Evolutionary conservation across 2,113 vertebrate species (phyloP), one percentile per base, ranked within the genome.

Genomic region (Empidonax traillii): DNA sequence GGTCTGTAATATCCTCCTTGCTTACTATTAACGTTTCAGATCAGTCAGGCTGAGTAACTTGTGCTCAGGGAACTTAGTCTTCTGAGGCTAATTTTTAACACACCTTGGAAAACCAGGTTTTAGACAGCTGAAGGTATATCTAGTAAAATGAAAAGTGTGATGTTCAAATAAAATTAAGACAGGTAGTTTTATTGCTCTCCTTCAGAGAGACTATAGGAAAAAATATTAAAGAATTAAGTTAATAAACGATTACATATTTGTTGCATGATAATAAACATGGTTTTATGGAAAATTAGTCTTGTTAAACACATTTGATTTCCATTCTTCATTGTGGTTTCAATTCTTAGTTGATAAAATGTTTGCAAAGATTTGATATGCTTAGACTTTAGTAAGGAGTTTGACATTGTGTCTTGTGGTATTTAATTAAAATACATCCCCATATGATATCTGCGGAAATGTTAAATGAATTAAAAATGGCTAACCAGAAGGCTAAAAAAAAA

Each of bases 81-180:
- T 85, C 75, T 82, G 71, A 66, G 46, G 14, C 59, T 97, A 87
- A 90, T 94, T 91, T 94, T 90, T 91, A 95, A 55, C 94, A 91
- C 63, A 75, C 49, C 66, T 94, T 91, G 53, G 49, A 59, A 87
- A 27, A 73, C 4, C 46, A 93, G 75, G 12, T 80, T 95, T 90
- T 87, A 66, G 51, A 69, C 67, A 88, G 67, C 86, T 66, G 71
- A 85, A 66, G 37, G 74, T 72, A 3, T 62, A 33, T 41, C 30
- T 55, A 63, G 31, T 82, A 77, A 95, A 83, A 86, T 61, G 17
- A 63, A 49, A 87, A 73, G 44, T 74, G 39, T n/a, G 24, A 52
- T 83, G 44, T 33, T 75, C 58, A 66, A 65, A 61, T 94, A 87
- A 94, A 85, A 61, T 61, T 49, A 61, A 58, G 71, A 46, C 31